Evolutionary conservation across 1,140 invertebrate species (phyloP).

Genomic region (Neotoxoptera formosana): DNA sequence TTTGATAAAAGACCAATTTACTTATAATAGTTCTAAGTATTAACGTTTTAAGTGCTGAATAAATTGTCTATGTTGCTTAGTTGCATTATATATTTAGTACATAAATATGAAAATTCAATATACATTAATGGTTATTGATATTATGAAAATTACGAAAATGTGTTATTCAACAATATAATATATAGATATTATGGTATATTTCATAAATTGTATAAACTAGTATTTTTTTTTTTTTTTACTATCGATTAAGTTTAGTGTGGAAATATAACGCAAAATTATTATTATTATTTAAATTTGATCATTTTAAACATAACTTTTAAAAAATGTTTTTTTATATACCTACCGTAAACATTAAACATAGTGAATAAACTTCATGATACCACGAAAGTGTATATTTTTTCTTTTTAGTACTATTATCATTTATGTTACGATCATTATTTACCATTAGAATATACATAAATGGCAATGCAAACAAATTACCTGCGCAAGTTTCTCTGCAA

Average conservation of each 20-base stretch:
- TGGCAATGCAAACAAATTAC: neutral
- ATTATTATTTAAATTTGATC: neutral
- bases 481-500: neutral
- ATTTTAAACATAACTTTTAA: neutral
- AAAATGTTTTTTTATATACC: neutral
- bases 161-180: neutral
- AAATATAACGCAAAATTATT: neutral
- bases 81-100: neutral
- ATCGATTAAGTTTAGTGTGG: neutral
- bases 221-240: neutral
- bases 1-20: too few species aligned
- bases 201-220: neutral
- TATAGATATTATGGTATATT: neutral
- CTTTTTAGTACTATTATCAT: neutral
- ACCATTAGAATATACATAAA: conserved; percentile 10
- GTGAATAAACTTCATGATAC: neutral
- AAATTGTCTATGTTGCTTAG: neutral
- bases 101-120: neutral
- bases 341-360: neutral
- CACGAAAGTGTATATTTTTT: neutral
- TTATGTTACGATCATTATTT: conserved; percentile 2
- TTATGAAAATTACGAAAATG: neutral
- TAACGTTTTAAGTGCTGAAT: neutral
- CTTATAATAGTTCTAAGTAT: neutral
- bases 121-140: neutral